A percentile compares a stretch with the other conserved stretches of the same genome.
These are phyloP conservation scores for Agapostemon virescens DNA, from an alignment of 2,888 invertebrate species.

Conservation along the genomic window DNA sequence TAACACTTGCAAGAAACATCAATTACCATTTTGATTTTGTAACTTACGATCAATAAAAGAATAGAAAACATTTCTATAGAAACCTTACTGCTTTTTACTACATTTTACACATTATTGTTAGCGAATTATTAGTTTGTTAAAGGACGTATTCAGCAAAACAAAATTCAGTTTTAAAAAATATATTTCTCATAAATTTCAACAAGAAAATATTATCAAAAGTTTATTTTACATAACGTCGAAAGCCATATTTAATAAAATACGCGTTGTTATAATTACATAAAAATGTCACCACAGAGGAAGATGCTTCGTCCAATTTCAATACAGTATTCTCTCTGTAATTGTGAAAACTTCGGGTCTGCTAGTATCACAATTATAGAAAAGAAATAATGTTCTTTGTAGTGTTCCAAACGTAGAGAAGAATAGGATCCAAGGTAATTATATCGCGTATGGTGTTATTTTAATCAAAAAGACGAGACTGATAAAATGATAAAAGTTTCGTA, in stretches of 20 bases:
- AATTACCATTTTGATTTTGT: slow-evolving; percentile 51
- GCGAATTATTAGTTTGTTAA: not conserved
- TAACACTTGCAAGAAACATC: slow-evolving; percentile 16
- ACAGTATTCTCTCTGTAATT: too few relatives aligned
- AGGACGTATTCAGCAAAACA: not conserved
- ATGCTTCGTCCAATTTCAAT: not conserved
- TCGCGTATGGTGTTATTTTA: too few relatives aligned
- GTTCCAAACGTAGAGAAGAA: too few relatives aligned
- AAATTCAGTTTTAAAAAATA: slow-evolving; percentile 50
- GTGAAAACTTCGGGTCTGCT: too few relatives aligned
- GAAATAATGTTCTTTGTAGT: too few relatives aligned
- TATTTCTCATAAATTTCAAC: slow-evolving; percentile 57
- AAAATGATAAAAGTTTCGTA: too few relatives aligned
- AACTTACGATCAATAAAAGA: slow-evolving; percentile 50
- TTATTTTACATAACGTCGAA: slow-evolving; percentile 30
- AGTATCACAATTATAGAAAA: too few relatives aligned
- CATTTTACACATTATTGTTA: not conserved
- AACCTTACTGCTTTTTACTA: slow-evolving; percentile 6
- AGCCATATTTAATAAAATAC: slow-evolving; percentile 21
- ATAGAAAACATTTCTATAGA: slow-evolving; percentile 47
- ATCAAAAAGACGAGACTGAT: too few relatives aligned
- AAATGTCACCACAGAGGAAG: slow-evolving; percentile 5
- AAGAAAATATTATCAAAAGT: slow-evolving; percentile 58
- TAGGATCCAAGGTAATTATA: too few relatives aligned
- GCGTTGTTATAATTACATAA: slow-evolving; percentile 41